phyloP scores from a whole-genome alignment of 2,113 vertebrate genomes.

The Malaclemys terrapin region DNA sequence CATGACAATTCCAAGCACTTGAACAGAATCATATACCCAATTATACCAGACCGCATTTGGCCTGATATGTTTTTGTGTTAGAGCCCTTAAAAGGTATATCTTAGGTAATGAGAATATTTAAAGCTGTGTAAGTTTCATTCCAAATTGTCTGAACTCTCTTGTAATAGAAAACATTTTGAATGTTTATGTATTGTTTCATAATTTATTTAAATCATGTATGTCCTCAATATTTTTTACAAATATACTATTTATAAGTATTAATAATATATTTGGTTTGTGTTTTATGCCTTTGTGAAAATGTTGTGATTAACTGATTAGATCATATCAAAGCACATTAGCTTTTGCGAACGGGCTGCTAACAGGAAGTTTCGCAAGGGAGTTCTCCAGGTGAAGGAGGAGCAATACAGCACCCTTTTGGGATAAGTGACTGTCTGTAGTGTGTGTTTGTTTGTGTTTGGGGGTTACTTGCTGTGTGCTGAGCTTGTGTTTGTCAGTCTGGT shows the following conservation, averaged over 20 bases:
- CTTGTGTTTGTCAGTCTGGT: too few relatives aligned
- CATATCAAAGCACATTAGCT: not conserved
- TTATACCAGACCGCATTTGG: not conserved
- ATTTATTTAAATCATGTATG: conserved; percentile 33
- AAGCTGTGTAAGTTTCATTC: conserved; percentile 32
- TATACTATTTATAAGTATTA: conserved; percentile 45
- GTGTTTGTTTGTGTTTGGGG: too few relatives aligned
- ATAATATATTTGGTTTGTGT: not conserved
- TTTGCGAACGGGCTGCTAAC: too few relatives aligned
- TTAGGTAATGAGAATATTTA: conserved; percentile 16
- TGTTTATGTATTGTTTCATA: conserved; percentile 30
- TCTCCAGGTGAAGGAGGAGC: too few relatives aligned
- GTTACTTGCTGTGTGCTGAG: too few relatives aligned
- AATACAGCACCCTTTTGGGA: too few relatives aligned
- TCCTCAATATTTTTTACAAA: conserved; percentile 48
- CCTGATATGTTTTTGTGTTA: not conserved
- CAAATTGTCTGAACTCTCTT: conserved; percentile 21
- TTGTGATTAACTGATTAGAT: not conserved
- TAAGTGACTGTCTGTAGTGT: too few relatives aligned
- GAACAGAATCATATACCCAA: not conserved
- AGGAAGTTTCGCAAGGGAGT: too few relatives aligned
- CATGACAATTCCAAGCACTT: not conserved
- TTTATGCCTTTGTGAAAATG: not conserved
- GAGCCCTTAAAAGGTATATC: not conserved
- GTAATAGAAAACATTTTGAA: not conserved